These are phyloP conservation scores for Virgularia gustaviana DNA, from an alignment of 92 coral and sea anemone genomes.

Conservation along the genomic window DNA sequence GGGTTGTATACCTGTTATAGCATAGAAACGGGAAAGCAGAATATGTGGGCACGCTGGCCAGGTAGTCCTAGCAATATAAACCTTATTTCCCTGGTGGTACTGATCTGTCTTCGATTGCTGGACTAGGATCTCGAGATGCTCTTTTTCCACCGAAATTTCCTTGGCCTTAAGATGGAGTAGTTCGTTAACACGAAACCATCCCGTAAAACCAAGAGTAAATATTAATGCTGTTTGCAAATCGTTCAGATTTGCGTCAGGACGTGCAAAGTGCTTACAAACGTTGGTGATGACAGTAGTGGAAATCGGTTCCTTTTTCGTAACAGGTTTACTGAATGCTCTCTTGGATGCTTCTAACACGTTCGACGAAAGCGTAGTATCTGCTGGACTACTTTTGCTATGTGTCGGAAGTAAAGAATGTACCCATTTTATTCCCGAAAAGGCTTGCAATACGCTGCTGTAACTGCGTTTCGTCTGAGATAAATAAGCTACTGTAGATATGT, in stretches of 20 bases:
- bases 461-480: conserved; percentile 35
- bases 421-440: conserved; percentile 36
- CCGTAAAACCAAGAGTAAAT: conserved; percentile 39
- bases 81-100: conserved; percentile 44
- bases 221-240: conserved; percentile 47
- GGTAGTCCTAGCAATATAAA: conserved; percentile 44
- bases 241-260: conserved; percentile 14
- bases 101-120: conserved; percentile 43
- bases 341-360: conserved; percentile 43
- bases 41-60: conserved; percentile 40
- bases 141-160: conserved; percentile 27
- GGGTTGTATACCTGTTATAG: conserved; percentile 20
- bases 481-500: conserved; percentile 40
- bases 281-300: not conserved
- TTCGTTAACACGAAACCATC: conserved; percentile 44
- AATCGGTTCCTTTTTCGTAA: conserved; percentile 39
- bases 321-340: conserved; percentile 3
- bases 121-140: conserved; percentile 37
- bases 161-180: conserved; percentile 35
- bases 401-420: conserved; percentile 34
- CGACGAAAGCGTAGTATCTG: conserved; percentile 17
- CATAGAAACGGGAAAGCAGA: conserved; percentile 32
- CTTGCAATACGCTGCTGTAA: conserved; percentile 29
- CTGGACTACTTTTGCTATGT: conserved; percentile 18
- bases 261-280: conserved; percentile 3